Evolutionary conservation across 2,113 vertebrate genomes (phyloP), one percentile per base, ranked within the genome.

Genomic region (Alectura lathami): DNA sequence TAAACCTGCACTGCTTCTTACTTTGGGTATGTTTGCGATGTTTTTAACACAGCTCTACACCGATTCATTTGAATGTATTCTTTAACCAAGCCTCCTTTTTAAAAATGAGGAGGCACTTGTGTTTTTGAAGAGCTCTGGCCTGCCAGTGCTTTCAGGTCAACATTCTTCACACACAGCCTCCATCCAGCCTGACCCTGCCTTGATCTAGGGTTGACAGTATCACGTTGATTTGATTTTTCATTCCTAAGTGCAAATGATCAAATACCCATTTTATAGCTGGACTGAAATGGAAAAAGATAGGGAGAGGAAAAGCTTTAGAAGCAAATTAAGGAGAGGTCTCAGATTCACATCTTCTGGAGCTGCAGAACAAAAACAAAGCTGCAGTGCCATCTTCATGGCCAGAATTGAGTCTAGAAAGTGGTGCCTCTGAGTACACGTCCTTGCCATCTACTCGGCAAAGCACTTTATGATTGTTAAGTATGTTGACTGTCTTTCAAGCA

Each of bases 81-180:
- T 85, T 91, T 84, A 94, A 91, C 91, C 90, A 91, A 76, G 78
- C 23, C 57, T 86, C 40, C 82, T 38, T 68, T 82, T 87, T 60
- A 10, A 84, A 91, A 89, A 85, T 27, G 14, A 53, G 53, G 30
- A 2, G 2, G 48, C 38, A 26, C n/a, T 90, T 29, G 3, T 29
- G 47, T 13, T 53, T 56, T 43, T 87, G 81, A 64, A 11, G 66
- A 48, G 62, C 56, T 68, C 21, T 93, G 75, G 47, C 60, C 80
- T 88, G 73, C 26, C 67, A 54, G 17, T 0, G 4, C 69, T 68
- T 76, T 50, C 51, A 47, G 73, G 83, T 91, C 53, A 6, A 3
- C 9, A 53, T 93, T 80, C 75, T 84, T 77, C 86, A 67, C 4
- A 17, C 26, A 9, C 47, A 47, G n/a, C 20, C 23, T 82, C 73